Evolutionary conservation across 2,797 vertebrate species (phyloP).

Genomic region (Synaphobranchus kaupii): DNA sequence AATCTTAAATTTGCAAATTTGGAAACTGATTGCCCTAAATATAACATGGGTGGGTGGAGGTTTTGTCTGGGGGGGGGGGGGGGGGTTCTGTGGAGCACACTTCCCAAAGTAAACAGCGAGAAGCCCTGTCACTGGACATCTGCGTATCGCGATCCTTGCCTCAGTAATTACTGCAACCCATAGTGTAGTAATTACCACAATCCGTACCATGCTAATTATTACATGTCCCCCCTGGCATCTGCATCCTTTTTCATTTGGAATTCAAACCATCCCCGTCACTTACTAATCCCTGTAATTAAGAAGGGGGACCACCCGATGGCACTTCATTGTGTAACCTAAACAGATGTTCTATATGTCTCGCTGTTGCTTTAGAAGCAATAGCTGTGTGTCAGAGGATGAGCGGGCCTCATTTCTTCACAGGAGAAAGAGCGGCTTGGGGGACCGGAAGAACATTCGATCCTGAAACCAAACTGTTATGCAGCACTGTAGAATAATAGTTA

Average conservation of each 20-base stretch:
- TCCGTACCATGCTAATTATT: neutral
- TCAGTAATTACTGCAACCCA: neutral
- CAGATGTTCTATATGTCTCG: neutral
- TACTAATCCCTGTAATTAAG: neutral
- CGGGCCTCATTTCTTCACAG: too few species aligned
- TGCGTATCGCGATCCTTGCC: neutral
- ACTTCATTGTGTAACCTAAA: neutral
- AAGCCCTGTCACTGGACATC: neutral
- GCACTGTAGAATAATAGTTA: too few species aligned
- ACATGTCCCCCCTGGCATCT: neutral
- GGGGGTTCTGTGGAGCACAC: neutral
- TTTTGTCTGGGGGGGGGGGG: neutral
- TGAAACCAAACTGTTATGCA: too few species aligned
- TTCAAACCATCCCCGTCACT: neutral
- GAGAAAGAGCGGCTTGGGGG: too few species aligned
- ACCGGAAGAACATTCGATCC: too few species aligned
- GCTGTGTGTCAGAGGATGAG: neutral
- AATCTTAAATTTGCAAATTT: neutral
- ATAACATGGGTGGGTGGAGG: neutral
- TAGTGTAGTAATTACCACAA: neutral
- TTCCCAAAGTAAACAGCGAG: neutral
- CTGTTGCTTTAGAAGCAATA: neutral
- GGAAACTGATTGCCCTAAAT: neutral
- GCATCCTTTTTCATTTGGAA: conserved; percentile 10
- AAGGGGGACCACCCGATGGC: neutral